Evolutionary conservation across 2,797 vertebrate genomes (phyloP).

Genomic region (Serranus cabrilla): DNA sequence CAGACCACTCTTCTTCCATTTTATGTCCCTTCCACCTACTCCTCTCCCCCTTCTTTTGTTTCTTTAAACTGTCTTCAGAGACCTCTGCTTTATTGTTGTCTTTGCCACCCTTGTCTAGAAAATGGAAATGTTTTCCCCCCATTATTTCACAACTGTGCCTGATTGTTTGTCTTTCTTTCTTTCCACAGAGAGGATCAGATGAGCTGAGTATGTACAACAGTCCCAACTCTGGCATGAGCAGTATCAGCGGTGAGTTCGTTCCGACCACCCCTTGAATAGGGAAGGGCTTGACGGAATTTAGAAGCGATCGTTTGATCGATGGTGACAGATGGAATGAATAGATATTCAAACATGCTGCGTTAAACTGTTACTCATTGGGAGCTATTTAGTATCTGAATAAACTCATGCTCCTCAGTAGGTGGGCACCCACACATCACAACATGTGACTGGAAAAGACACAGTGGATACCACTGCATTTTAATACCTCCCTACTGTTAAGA

Average conservation of each 20-base stretch:
- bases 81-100: slow-evolving; percentile 63
- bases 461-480: slow-evolving; percentile 50
- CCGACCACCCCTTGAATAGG: slow-evolving; percentile 50
- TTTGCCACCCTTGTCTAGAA: slow-evolving; percentile 52
- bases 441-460: slow-evolving; percentile 55
- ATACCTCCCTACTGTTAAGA: slow-evolving; percentile 28
- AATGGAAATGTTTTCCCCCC: slow-evolving; percentile 57
- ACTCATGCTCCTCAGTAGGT: slow-evolving; percentile 67
- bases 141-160: slow-evolving; percentile 48
- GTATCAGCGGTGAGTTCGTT: slow-evolving; percentile 93
- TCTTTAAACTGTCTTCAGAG: slow-evolving; percentile 71
- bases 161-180: slow-evolving; percentile 30
- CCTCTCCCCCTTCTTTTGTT: slow-evolving; percentile 20
- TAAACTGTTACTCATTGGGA: slow-evolving; percentile 40
- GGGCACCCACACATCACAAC: slow-evolving; percentile 66
- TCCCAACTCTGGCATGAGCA: slow-evolving; percentile 95
- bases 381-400: slow-evolving; percentile 54
- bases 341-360: slow-evolving; percentile 40
- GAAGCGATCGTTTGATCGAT: slow-evolving; percentile 36
- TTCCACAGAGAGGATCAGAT: slow-evolving; percentile 94
- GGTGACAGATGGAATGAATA: slow-evolving; percentile 38
- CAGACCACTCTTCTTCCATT: slow-evolving; percentile 43
- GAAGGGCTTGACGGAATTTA: slow-evolving; percentile 30
- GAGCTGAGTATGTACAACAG: slow-evolving; percentile 98
- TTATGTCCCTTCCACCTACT: slow-evolving; percentile 59